phyloP scores from a whole-genome alignment of 1,140 invertebrate genomes.

The Acromyrmex echinatior region DNA sequence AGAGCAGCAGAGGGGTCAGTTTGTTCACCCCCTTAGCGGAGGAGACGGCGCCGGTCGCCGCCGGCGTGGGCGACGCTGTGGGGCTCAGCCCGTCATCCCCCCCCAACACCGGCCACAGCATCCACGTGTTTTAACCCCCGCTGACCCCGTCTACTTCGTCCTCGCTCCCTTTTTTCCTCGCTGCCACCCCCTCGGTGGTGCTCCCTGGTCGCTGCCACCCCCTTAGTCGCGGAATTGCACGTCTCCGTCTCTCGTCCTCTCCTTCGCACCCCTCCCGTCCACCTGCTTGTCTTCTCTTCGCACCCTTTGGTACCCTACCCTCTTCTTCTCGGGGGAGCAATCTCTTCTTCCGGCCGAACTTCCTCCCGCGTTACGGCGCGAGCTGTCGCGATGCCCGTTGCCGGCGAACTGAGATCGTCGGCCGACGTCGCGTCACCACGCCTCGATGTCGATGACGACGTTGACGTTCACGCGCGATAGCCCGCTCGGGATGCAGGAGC shows the following conservation, averaged over 20 bases:
- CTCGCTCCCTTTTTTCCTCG: neutral
- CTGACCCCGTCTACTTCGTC: neutral
- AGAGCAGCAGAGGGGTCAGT: slow-evolving; percentile 83
- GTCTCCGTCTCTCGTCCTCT: slow-evolving; percentile 14
- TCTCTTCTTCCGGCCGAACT: neutral
- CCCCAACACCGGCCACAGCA: slow-evolving; percentile 86
- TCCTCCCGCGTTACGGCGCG: neutral
- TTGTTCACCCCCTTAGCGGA: slow-evolving; percentile 80
- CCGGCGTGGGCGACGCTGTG: slow-evolving; percentile 78
- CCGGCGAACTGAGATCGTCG: slow-evolving; percentile 60
- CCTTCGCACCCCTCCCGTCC: neutral
- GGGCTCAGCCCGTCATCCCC: slow-evolving; percentile 85
- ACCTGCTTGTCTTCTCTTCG: neutral
- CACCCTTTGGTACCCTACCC: neutral
- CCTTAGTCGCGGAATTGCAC: neutral
- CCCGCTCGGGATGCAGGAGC: neutral
- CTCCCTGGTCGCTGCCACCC: neutral
- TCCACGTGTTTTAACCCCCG: slow-evolving; percentile 78
- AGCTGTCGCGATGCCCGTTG: slow-evolving; percentile 28
- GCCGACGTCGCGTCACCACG: slow-evolving; percentile 20
- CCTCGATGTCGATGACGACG: slow-evolving; percentile 52
- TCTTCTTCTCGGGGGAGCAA: neutral
- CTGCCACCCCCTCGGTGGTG: neutral
- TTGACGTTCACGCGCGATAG: neutral
- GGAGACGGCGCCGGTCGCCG: slow-evolving; percentile 42